Conservation (phyloP, 1,140 invertebrate species). For the Zaprionus inermis region DNA sequence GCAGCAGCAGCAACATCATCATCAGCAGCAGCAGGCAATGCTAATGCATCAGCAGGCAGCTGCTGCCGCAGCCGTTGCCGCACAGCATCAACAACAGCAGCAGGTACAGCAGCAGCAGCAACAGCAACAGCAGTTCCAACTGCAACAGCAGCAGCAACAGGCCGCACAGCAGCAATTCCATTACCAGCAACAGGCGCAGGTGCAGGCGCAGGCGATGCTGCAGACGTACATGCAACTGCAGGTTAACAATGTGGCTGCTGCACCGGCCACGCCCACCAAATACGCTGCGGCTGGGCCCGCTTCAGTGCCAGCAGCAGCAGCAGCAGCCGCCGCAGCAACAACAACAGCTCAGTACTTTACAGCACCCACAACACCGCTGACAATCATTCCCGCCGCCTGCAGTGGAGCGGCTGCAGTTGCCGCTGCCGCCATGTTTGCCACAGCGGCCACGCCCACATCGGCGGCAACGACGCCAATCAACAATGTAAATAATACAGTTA, state of each 20-base stretch:
- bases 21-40: slow-evolving; percentile 54
- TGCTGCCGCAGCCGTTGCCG: slow-evolving; percentile 57
- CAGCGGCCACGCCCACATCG: slow-evolving; percentile 72
- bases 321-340: slow-evolving; percentile 51
- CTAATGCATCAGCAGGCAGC: slow-evolving; percentile 58
- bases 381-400: slow-evolving; percentile 68
- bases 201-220: slow-evolving; percentile 75
- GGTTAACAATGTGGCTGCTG: slow-evolving; percentile 71
- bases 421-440: slow-evolving; percentile 71
- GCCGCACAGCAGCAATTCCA: slow-evolving; percentile 72
- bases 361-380: slow-evolving; percentile 72
- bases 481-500: slow-evolving; percentile 83
- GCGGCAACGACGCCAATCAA: slow-evolving; percentile 78
- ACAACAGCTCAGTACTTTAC: slow-evolving; percentile 65
- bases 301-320: slow-evolving; percentile 40
- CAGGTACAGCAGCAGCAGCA: slow-evolving; percentile 45
- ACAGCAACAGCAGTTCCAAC: slow-evolving; percentile 60
- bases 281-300: slow-evolving; percentile 42
- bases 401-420: slow-evolving; percentile 68
- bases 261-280: slow-evolving; percentile 73
- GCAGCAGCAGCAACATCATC: slow-evolving; percentile 68
- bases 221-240: slow-evolving; percentile 82
- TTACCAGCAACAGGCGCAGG: slow-evolving; percentile 66
- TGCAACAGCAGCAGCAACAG: slow-evolving; percentile 55
- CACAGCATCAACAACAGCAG: slow-evolving; percentile 54